Evolutionary conservation across 2,797 vertebrate genomes (phyloP).

Genomic region (Scleropages formosus): DNA sequence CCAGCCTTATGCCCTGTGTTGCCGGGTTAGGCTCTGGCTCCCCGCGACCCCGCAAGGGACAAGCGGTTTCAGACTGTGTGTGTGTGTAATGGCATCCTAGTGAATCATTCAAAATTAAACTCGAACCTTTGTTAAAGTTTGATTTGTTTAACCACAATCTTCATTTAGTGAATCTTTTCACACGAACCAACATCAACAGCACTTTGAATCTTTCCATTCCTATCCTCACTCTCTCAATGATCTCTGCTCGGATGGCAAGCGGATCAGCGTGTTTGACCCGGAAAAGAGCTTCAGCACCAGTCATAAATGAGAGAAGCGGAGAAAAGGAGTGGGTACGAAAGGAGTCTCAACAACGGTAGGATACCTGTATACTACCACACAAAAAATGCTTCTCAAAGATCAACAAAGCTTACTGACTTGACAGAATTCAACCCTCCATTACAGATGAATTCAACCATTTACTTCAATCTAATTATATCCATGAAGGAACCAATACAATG

Average conservation of each 20-base stretch:
- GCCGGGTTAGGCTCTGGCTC: too few relatives aligned
- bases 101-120: too few relatives aligned
- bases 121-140: too few relatives aligned
- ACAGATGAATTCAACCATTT: background rate
- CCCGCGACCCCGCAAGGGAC: too few relatives aligned
- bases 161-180: conserved; percentile 34
- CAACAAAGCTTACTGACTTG: background rate
- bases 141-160: too few relatives aligned
- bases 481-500: conserved; percentile 1
- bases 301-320: conserved; percentile 4
- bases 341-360: background rate
- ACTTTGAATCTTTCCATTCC: conserved; percentile 34
- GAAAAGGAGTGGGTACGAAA: background rate
- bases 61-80: too few relatives aligned
- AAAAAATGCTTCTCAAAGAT: background rate
- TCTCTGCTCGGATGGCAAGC: background rate
- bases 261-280: background rate
- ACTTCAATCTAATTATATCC: background rate
- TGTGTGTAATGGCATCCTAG: too few relatives aligned
- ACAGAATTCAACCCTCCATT: background rate
- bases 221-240: background rate
- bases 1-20: too few relatives aligned
- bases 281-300: background rate
- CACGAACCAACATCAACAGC: too few relatives aligned
- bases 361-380: background rate